These are phyloP conservation scores for Patagioenas fasciata DNA, from an alignment of 2,113 vertebrate species.

Conservation along the genomic window DNA sequence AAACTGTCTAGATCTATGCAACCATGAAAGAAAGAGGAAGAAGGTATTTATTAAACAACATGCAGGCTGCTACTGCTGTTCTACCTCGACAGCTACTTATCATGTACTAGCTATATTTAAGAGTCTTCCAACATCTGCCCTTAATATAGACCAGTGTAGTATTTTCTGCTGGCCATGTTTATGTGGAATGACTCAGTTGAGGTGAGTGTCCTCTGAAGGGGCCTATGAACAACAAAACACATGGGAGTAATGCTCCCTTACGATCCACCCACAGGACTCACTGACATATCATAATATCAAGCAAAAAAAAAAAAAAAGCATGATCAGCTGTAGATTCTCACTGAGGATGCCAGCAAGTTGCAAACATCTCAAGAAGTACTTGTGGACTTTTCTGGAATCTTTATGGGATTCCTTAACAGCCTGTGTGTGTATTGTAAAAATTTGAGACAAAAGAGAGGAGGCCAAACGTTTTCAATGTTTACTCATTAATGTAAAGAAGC, in stretches of 20 bases:
- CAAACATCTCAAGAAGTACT: background rate
- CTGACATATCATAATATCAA: background rate
- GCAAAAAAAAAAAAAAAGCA: background rate
- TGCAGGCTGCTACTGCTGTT: background rate
- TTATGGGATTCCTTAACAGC: background rate
- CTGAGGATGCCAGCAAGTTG: background rate
- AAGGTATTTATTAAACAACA: background rate
- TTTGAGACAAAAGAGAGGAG: background rate
- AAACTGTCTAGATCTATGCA: background rate
- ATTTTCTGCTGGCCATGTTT: background rate
- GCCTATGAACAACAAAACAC: accelerated
- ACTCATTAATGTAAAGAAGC: background rate
- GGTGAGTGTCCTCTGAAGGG: background rate
- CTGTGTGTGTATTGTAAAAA: background rate
- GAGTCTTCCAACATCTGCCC: background rate
- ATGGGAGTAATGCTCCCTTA: background rate
- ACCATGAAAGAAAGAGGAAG: background rate
- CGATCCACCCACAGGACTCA: background rate
- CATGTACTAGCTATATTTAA: background rate
- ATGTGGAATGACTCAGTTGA: background rate
- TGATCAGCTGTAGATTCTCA: background rate
- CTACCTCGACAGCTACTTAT: background rate
- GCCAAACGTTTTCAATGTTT: background rate
- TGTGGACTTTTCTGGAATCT: background rate
- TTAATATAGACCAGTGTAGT: background rate